Conservation (phyloP, 2,888 invertebrate genomes). For the Xylocampa areola region DNA sequence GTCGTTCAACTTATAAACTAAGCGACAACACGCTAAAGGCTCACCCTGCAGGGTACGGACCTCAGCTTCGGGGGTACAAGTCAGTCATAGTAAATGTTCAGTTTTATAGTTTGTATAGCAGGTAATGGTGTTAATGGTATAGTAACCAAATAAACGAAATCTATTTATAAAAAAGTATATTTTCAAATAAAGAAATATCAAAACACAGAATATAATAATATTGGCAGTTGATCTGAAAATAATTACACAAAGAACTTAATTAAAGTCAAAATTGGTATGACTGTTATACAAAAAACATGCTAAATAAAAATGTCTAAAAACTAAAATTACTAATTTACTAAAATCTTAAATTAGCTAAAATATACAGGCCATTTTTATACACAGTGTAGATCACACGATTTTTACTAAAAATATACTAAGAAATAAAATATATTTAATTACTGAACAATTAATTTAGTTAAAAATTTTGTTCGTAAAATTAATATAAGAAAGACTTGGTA, state of each 20-base stretch:
- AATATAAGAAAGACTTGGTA: conserved; percentile 69
- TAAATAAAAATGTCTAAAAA: conserved; percentile 62
- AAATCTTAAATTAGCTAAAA: conserved; percentile 75
- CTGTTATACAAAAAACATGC: conserved; percentile 61
- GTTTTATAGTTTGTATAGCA: too few relatives aligned
- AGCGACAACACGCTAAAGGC: too few relatives aligned
- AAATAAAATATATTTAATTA: conserved; percentile 43
- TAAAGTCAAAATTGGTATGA: conserved; percentile 72
- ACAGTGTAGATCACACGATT: conserved; percentile 75
- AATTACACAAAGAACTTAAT: conserved; percentile 70
- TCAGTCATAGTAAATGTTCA: too few relatives aligned
- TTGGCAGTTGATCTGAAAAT: conserved; percentile 80
- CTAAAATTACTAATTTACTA: conserved; percentile 62
- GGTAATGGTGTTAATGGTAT: too few relatives aligned
- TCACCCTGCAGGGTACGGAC: too few relatives aligned
- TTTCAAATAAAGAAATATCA: conserved; percentile 82
- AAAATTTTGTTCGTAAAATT: conserved; percentile 44
- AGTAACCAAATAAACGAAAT: conserved; percentile 24
- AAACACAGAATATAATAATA: conserved; percentile 74
- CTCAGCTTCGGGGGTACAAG: too few relatives aligned
- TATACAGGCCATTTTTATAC: conserved; percentile 82
- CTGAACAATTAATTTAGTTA: conserved; percentile 40
- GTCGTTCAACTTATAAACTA: too few relatives aligned
- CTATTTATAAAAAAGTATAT: conserved; percentile 81
- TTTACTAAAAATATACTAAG: conserved; percentile 59